Base-by-base conservation (phyloP, 2,113 vertebrate species). In the human (Homo sapiens) region DNA sequence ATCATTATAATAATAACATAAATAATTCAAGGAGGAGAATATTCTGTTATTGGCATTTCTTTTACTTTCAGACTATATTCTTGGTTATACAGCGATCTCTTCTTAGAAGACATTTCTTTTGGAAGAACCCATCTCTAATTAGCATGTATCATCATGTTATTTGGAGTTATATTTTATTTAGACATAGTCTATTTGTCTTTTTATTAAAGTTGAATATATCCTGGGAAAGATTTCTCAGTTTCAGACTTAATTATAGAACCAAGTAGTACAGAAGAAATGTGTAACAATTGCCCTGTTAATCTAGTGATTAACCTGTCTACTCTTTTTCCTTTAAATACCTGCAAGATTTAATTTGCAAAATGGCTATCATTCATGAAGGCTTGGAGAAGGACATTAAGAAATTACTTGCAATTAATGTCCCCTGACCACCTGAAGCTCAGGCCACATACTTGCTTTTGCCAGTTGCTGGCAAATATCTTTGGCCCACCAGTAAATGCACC, bases 311-410 rank as follows among this genome's bases (percentile, higher is more conserved):
- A 96, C 78, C 94, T 81, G 92, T 97, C 97, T 94, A 35, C 72
- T 93, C 88, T 97, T 76, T 89, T 76, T 30, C 61, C 82, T 95
- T 95, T 96, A 97, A 96, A 97, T 83, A 97, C 79, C 70, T 98
- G 92, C 30, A 97, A 94, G 95, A 97, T 98, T 97, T 98, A 94
- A 98, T 98, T 98, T 98, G 88, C 94, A 92, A 97, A 98, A 92
- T 89, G 59, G 87, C 94, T 70, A 92, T 98, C 48, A 78, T 97
- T 98, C 92, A 87, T 87, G 87, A 96, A 97, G 97, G 76, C 97
- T 96, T 50, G 4, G 85, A 97, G 90, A 96, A 98, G 55, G 94
- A 90, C 78, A 96, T 98, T 70, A 97, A 98, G 93, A 85, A 97
- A 96, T 93, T 95, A 94, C 66, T 80, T 97, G 79, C 76, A 96